These are phyloP conservation scores for Nixonia krombeini DNA, from an alignment of 1,140 invertebrate species.

Conservation along the genomic window DNA sequence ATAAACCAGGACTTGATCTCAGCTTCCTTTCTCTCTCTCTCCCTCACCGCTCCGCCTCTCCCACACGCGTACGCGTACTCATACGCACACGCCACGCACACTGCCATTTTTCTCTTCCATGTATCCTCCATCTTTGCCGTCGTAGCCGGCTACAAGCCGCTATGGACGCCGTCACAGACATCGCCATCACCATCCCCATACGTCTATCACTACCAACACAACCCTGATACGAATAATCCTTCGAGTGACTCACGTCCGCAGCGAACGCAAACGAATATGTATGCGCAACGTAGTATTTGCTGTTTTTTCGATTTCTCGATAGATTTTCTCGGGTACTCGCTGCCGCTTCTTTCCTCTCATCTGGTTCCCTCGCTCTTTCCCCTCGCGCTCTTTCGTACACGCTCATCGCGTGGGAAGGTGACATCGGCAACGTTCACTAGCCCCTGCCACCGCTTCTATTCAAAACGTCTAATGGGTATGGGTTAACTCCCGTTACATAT, in stretches of 20 bases:
- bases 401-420: slow-evolving; percentile 49
- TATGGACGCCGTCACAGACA: too few species aligned
- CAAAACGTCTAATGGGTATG: slow-evolving; percentile 42
- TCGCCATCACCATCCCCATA: too few species aligned
- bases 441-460: slow-evolving; percentile 46
- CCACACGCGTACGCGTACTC: neutral
- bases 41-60: slow-evolving; percentile 6
- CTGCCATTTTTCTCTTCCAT: slow-evolving; percentile 16
- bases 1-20: slow-evolving; percentile 66
- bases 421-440: slow-evolving; percentile 47
- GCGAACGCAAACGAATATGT: neutral
- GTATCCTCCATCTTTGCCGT: too few species aligned
- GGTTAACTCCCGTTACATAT: slow-evolving; percentile 41
- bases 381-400: too few species aligned
- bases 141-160: too few species aligned
- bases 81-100: slow-evolving; percentile 6
- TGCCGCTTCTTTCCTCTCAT: neutral
- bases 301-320: neutral
- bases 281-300: neutral
- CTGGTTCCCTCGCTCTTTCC: slow-evolving; percentile 20
- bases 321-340: neutral
- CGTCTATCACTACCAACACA: too few species aligned
- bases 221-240: neutral
- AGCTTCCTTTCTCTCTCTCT: slow-evolving; percentile 39
- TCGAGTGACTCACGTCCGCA: neutral